Evolutionary conservation across 2,888 invertebrate genomes (phyloP), one percentile per base, ranked within the genome.

Genomic region (Tiliacea aurago): DNA sequence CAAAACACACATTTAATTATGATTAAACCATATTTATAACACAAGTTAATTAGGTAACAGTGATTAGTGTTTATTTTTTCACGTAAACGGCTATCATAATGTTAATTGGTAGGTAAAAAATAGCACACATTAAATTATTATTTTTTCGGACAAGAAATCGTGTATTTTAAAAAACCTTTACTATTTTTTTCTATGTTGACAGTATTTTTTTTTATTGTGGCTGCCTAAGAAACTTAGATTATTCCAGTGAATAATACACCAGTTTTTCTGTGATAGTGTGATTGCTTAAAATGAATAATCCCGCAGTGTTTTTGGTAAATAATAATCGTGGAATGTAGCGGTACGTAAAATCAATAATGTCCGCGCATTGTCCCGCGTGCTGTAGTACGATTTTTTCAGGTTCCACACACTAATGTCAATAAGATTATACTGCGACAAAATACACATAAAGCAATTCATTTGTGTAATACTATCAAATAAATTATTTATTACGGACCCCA

Each of bases 321-420:
- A 92, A 90, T 89, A 89, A 83, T 86, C 84, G 82, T 88, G 88
- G 88, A 88, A 88, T 89, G 87, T 86, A 86, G 91, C 89, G 87
- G 88, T 87, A 85, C 88, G 89, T 88, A 94, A 95, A 95, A 95
- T 95, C 95, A 90, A 95, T 95, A 95, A 89, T 91, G 92, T 91
- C 90, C 93, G 95, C 95, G 95, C 95, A 94, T 81, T 90, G 86
- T 83, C 83, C 78, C 84, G 84, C 78, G 75, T 84, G 81, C 83
- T 82, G 79, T 76, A 76, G 72, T 73, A 78, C 67, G 80, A 76
- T 83, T 86, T 86, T 85, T 85, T 85, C 80, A 73, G 68, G 81
- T 81, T 84, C 83, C 74, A 76, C 65, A 71, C 61, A 78, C 66
- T 76, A 80, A 79, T 84, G 83, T 74, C 83, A 75, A 33, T 68